phyloP scores from a whole-genome alignment of 2,113 vertebrate genomes.

The Hemibagrus wyckioides region DNA sequence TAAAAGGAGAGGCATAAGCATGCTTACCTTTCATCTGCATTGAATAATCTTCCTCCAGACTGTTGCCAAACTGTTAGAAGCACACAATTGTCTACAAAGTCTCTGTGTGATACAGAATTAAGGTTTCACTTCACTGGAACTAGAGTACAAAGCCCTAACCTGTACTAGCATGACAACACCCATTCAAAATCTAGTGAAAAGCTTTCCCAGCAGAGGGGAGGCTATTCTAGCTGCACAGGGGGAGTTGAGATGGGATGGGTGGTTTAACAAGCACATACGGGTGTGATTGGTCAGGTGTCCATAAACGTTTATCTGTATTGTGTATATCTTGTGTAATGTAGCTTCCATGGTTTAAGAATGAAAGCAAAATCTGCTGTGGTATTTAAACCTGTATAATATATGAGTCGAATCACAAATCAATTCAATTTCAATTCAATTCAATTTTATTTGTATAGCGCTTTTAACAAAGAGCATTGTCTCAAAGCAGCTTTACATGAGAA shows the following conservation, averaged over 20 bases:
- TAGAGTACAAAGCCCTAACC: not conserved
- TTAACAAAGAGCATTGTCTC: no score
- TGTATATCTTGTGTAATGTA: not conserved
- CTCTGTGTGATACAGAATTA: not conserved
- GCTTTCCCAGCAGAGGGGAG: not conserved
- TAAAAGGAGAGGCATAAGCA: not conserved
- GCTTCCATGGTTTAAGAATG: not conserved
- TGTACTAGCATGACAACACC: not conserved
- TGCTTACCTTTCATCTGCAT: not conserved
- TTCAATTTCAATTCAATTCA: no score
- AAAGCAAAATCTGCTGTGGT: no score
- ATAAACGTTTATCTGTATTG: not conserved
- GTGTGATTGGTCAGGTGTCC: not conserved
- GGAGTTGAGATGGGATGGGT: not conserved
- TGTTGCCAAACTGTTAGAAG: not conserved
- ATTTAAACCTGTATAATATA: not conserved
- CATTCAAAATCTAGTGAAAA: not conserved
- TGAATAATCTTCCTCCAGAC: not conserved
- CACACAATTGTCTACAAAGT: not conserved
- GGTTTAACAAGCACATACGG: not conserved
- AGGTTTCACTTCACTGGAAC: not conserved
- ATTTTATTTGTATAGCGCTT: no score
- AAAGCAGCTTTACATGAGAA: no score
- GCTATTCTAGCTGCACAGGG: not conserved
- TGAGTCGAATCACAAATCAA: no score